Conservation (phyloP, 2,113 vertebrate genomes). For the Centropristis striata region DNA sequence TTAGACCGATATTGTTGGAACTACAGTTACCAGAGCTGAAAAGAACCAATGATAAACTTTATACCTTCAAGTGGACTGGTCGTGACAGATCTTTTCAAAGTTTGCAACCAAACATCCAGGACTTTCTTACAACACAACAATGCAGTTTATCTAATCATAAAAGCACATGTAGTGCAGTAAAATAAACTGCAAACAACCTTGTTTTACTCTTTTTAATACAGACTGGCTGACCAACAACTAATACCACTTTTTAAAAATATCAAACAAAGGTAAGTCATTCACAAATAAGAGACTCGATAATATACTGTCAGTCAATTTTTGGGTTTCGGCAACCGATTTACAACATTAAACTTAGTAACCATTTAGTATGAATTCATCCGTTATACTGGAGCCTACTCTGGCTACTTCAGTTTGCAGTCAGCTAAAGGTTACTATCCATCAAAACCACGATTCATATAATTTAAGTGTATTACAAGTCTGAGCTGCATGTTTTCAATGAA, state of each 20-base stretch:
- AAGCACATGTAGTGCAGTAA: constrained; percentile 56
- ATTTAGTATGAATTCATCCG: constrained; percentile 22
- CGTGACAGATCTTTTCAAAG: not conserved
- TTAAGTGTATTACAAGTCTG: not conserved
- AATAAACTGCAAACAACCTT: constrained; percentile 35
- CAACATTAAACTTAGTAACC: constrained; percentile 13
- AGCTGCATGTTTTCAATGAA: constrained; percentile 6
- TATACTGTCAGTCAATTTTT: constrained; percentile 5
- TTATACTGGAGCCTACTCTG: not conserved
- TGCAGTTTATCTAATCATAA: constrained; percentile 49
- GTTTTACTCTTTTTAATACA: constrained; percentile 14
- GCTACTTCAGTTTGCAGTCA: not conserved
- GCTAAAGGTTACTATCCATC: constrained; percentile 3
- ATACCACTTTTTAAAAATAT: constrained; percentile 50
- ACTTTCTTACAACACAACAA: constrained; percentile 15
- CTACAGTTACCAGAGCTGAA: not conserved
- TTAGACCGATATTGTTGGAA: not conserved
- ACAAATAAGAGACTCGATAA: constrained; percentile 16
- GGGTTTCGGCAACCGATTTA: constrained; percentile 17
- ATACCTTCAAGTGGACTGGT: not conserved
- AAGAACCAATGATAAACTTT: constrained; percentile 4
- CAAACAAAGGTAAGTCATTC: constrained; percentile 32
- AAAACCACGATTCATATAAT: constrained; percentile 19
- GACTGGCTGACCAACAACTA: constrained; percentile 11
- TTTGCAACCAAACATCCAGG: constrained; percentile 16